Percentiles rank a stretch among this genome's conserved stretches.
Conservation (phyloP, 2,888 invertebrate genomes). For the Myathropa florea region DNA sequence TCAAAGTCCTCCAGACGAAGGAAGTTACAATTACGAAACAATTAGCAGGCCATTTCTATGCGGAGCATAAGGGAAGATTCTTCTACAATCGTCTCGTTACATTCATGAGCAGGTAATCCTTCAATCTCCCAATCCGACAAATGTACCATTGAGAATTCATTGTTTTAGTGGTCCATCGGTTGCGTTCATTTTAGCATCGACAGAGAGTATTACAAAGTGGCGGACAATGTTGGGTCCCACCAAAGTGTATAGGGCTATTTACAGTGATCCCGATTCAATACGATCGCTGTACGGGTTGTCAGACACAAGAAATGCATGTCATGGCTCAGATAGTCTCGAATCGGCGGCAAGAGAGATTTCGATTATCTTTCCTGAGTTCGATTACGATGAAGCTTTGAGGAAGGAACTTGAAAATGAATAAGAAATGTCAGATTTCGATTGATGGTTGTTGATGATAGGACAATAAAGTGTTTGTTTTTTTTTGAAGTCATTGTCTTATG, state of each 20-base stretch:
- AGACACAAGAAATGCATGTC: conserved; percentile 96
- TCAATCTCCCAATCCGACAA: background rate
- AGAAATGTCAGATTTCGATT: background rate
- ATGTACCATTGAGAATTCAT: conserved; percentile 5
- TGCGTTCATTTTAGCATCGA: conserved; percentile 88
- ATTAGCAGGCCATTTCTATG: conserved; percentile 89
- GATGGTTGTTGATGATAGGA: background rate
- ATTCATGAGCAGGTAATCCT: conserved; percentile 88
- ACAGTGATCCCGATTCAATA: conserved; percentile 88
- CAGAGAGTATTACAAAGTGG: conserved; percentile 91
- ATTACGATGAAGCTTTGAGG: conserved; percentile 51
- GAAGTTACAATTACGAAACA: conserved; percentile 83
- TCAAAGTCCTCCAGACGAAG: conserved; percentile 87
- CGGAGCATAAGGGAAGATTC: conserved; percentile 90
- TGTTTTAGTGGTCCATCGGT: conserved; percentile 89
- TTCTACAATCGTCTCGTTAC: conserved; percentile 91
- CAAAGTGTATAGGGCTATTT: conserved; percentile 90
- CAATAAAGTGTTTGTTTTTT: conserved; percentile 20
- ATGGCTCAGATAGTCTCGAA: conserved; percentile 91
- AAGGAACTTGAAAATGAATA: conserved; percentile 1
- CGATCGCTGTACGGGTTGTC: conserved; percentile 93
- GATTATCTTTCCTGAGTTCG: conserved; percentile 92
- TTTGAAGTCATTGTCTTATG: background rate
- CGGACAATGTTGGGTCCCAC: conserved; percentile 93
- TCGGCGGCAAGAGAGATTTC: conserved; percentile 89